phyloP scores from a whole-genome alignment of 2,797 vertebrate genomes.

The Myotis pilosus region DNA sequence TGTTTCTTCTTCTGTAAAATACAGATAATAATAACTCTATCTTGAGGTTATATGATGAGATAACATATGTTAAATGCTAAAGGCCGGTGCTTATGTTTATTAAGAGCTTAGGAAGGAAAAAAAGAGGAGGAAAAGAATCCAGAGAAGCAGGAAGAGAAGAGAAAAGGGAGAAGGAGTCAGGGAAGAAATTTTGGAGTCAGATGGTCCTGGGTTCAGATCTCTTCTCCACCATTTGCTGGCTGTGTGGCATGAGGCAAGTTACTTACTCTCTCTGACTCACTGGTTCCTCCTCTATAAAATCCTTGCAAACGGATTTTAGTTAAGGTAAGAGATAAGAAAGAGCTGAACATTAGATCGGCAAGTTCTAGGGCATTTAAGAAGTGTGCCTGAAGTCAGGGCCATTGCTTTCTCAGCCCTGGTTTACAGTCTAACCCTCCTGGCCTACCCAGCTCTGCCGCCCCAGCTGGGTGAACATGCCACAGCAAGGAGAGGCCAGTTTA shows the following conservation, averaged over 20 bases:
- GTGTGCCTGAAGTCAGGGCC: neutral
- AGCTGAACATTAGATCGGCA: neutral
- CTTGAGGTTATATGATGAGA: neutral
- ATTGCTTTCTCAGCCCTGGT: neutral
- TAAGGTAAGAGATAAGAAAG: neutral
- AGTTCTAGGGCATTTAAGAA: neutral
- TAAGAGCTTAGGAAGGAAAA: neutral
- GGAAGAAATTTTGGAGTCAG: slow-evolving; percentile 45
- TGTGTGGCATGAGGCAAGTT: neutral
- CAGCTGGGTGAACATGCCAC: neutral
- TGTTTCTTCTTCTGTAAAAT: neutral
- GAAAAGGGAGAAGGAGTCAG: neutral
- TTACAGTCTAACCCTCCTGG: neutral
- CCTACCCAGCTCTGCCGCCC: neutral
- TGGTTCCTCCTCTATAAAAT: neutral
- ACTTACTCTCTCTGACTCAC: neutral
- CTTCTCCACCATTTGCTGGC: neutral
- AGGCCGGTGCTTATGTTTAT: neutral
- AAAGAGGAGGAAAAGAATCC: neutral
- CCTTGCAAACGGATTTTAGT: neutral
- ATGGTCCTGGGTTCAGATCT: neutral
- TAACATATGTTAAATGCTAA: neutral
- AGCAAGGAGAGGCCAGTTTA: neutral
- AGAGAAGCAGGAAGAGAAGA: neutral
- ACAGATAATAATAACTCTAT: neutral